These are phyloP conservation scores for Mola mola DNA, from an alignment of 2,113 vertebrate species.

Conservation along the genomic window DNA sequence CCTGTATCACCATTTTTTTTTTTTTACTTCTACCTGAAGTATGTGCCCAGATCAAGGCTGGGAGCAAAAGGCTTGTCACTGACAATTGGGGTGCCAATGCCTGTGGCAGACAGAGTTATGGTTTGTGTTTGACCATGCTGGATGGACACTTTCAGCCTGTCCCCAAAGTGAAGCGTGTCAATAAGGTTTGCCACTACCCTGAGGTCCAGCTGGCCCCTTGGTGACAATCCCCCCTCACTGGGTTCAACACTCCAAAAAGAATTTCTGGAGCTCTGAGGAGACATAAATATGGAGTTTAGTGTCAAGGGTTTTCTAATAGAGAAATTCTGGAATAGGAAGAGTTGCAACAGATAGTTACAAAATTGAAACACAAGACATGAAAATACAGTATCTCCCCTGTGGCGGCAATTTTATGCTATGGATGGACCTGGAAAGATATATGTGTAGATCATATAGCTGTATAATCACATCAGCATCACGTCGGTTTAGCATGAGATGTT, in stretches of 20 bases:
- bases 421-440: slow-evolving; percentile 25
- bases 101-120: slow-evolving; percentile 79
- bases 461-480: slow-evolving; percentile 47
- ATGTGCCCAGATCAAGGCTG: slow-evolving; percentile 83
- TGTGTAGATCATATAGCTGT: slow-evolving; percentile 41
- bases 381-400: slow-evolving; percentile 27
- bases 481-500: slow-evolving; percentile 8
- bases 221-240: slow-evolving; percentile 78
- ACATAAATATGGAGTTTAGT: slow-evolving; percentile 12
- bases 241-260: slow-evolving; percentile 85
- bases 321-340: not conserved
- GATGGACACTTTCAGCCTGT: slow-evolving; percentile 79
- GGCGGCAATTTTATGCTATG: slow-evolving; percentile 2
- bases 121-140: slow-evolving; percentile 72
- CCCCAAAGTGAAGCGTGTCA: slow-evolving; percentile 81
- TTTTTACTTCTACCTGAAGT: slow-evolving; percentile 83
- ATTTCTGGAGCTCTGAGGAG: slow-evolving; percentile 70
- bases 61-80: slow-evolving; percentile 84
- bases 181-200: slow-evolving; percentile 83
- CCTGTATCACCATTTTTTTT: not conserved
- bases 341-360: slow-evolving; percentile 1
- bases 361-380: slow-evolving; percentile 37
- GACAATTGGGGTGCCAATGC: slow-evolving; percentile 87
- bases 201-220: slow-evolving; percentile 74
- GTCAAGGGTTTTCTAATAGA: not conserved